Base-by-base conservation (phyloP, 2,888 invertebrate species). In the Scaptomyza reducta region DNA sequence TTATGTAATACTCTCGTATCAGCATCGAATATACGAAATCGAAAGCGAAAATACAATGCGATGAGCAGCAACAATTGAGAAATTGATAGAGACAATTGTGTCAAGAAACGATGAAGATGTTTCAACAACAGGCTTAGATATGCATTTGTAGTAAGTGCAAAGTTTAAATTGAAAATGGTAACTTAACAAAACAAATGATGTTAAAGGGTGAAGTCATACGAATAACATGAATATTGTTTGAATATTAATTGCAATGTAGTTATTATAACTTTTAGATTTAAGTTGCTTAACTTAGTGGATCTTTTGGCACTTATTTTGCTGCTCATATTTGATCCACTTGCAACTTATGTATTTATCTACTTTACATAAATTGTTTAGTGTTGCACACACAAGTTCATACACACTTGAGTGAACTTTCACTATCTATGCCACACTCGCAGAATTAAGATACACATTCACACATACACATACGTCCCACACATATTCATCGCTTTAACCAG, bases 401-500 rank as follows among this genome's bases (percentile, higher is more conserved):
- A 65, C 75, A 69, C 86, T 86, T 75, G 62, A 81, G 27, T 65
- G 53, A 80, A 72, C 83, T 87, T 78, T 61, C 46, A 56, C 58
- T 57, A 41, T 55, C 60, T 66, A 42, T 53, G 58, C 49, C 67
- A 42, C 55, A 62, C 62, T 51, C 29, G 18, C 50, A 57, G 25
- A 51, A 62, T 57, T 56, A 70, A 63, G 53, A 61, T 64, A 69
- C 55, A 35, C 77, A 31, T 31, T 31, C 31, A 49, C 66, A 63
- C 46, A 67, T 74, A 73, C 47, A 35, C 59, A 47, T 49, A 11
- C 50, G 14, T 25, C 29, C 49, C 51, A 54, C 50, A 56, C 74
- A 53, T 51, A 57, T 54, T 62, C 83, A 60, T 59, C 62, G 66
- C 64, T 70, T 87, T 85, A 81, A 81, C 86, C 81, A 85, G 80